These are phyloP conservation scores for Macquaria australasica DNA, from an alignment of 2,113 vertebrate species.

Conservation along the genomic window DNA sequence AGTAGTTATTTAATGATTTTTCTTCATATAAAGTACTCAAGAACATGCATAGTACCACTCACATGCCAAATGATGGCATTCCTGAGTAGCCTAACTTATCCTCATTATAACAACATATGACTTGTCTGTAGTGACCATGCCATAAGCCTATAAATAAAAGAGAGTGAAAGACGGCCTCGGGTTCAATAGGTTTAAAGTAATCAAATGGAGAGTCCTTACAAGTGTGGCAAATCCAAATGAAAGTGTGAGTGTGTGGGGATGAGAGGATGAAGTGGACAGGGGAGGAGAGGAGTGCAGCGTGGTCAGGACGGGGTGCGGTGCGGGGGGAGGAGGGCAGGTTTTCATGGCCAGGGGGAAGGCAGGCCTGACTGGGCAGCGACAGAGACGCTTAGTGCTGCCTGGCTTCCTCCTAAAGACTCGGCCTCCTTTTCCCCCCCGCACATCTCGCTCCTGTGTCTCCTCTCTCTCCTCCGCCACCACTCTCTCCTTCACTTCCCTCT, in stretches of 20 bases:
- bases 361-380: slow-evolving; percentile 96
- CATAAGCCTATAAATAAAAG: slow-evolving; percentile 3
- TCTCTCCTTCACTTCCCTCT: slow-evolving; percentile 76
- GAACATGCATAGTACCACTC: not conserved
- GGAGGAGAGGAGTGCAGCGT: slow-evolving; percentile 46
- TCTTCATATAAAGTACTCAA: not conserved
- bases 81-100: not conserved
- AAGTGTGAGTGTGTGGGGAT: slow-evolving; percentile 37
- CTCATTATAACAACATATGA: not conserved
- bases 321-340: slow-evolving; percentile 83
- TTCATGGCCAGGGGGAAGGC: slow-evolving; percentile 92
- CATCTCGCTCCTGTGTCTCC: slow-evolving; percentile 81
- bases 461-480: slow-evolving; percentile 72
- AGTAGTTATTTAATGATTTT: not conserved
- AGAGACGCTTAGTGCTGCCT: slow-evolving; percentile 96
- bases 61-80: not conserved
- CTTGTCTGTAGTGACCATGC: not conserved
- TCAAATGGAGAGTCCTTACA: slow-evolving; percentile 47
- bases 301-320: slow-evolving; percentile 56
- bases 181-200: slow-evolving; percentile 45
- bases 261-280: slow-evolving; percentile 50
- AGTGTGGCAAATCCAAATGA: slow-evolving; percentile 47
- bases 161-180: slow-evolving; percentile 12
- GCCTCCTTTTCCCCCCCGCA: slow-evolving; percentile 86
- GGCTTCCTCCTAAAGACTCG: slow-evolving; percentile 94